phyloP scores from a whole-genome alignment of 2,113 vertebrate species.

The Pluvianellus socialis region DNA sequence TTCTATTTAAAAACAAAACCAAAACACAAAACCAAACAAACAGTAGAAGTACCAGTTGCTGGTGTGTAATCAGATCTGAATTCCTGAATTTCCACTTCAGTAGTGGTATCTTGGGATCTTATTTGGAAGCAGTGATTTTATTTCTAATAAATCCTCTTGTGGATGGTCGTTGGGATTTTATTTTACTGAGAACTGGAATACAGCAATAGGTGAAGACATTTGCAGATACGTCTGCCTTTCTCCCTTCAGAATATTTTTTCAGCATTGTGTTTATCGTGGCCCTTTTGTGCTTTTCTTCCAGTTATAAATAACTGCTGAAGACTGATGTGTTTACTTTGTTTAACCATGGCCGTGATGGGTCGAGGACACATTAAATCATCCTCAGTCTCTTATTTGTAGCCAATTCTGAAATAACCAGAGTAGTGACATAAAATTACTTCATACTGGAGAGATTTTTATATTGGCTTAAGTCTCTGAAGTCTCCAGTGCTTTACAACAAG shows the following conservation, averaged over 20 bases:
- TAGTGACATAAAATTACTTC: slow-evolving; percentile 48
- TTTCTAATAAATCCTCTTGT: not conserved
- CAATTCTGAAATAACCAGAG: slow-evolving; percentile 34
- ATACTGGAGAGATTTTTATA: slow-evolving; percentile 42
- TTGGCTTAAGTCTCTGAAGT: slow-evolving; percentile 29
- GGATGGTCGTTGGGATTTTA: not conserved
- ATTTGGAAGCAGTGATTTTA: not conserved
- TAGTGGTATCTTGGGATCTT: not conserved
- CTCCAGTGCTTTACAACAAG: slow-evolving; percentile 24
- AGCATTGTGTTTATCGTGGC: not conserved
- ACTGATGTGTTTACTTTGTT: slow-evolving; percentile 65
- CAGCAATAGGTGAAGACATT: not conserved
- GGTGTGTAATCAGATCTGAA: not conserved
- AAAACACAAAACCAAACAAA: not conserved
- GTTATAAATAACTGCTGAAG: slow-evolving; percentile 51
- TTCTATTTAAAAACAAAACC: not conserved
- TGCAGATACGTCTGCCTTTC: not conserved
- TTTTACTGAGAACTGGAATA: not conserved
- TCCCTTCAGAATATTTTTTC: slow-evolving; percentile 4
- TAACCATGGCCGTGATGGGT: slow-evolving; percentile 38
- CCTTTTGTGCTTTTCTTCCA: not conserved
- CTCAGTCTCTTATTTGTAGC: slow-evolving; percentile 43
- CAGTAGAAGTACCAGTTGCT: not conserved
- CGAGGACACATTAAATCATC: slow-evolving; percentile 64
- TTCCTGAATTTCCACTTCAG: not conserved